Percentiles rank a stretch among this genome's conserved stretches.
phyloP scores from a whole-genome alignment of 2,113 vertebrate genomes.

The Cervus canadensis region DNA sequence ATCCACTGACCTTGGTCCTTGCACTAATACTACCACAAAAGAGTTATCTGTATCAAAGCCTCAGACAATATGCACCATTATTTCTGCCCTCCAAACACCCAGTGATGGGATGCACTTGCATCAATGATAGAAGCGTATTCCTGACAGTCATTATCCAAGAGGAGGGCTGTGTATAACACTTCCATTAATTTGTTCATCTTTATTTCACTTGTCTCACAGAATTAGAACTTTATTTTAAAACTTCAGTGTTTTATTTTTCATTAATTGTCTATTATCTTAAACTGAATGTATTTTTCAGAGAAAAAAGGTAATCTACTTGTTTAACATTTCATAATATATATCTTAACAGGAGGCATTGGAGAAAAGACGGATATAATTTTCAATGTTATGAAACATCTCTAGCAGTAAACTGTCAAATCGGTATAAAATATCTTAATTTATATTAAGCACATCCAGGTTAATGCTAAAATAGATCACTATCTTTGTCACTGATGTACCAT shows the following conservation, averaged over 20 bases:
- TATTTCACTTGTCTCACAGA: neutral
- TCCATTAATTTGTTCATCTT: neutral
- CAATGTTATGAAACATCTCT: neutral
- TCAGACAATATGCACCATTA: neutral
- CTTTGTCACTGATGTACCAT: neutral
- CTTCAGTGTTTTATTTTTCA: constrained; percentile 8
- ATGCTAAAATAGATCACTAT: neutral
- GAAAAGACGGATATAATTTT: constrained; percentile 7
- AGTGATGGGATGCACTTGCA: neutral
- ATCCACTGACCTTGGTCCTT: neutral
- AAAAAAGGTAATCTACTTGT: neutral
- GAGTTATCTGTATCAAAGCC: neutral
- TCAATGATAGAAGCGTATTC: neutral
- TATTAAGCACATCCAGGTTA: neutral
- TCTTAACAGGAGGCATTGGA: neutral
- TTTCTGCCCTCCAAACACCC: neutral
- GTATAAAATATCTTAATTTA: neutral
- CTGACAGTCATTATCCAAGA: neutral
- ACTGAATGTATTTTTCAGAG: constrained; percentile 4
- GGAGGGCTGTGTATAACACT: neutral
- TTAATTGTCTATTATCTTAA: constrained; percentile 7
- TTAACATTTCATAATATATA: neutral
- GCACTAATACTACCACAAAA: neutral
- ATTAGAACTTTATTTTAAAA: constrained; percentile 32
- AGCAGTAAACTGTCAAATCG: neutral